Evolutionary conservation across 1,140 invertebrate species (phyloP), one percentile per base, ranked within the genome.

Genomic region (Papilio helenus): DNA sequence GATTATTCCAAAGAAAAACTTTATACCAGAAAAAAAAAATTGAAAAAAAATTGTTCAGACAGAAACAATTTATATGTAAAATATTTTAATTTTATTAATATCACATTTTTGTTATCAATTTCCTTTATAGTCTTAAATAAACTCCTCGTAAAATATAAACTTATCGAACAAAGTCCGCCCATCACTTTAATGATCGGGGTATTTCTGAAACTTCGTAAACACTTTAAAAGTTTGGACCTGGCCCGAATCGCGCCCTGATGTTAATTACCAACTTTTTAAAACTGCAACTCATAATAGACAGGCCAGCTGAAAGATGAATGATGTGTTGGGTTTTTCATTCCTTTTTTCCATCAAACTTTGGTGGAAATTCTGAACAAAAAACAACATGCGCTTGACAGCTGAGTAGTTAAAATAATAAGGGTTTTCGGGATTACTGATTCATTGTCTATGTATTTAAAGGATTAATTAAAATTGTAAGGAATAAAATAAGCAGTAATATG

Each of bases 241-340:
- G 81, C 86, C 83, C 83, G 84, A 86, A 86, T 86, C 85, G 88
- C 84, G 84, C 85, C 85, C 85, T 87, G 82, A 87, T 93, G 92
- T 94, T 94, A 94, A 94, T 94, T 93, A 94, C 85, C 87, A 94
- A 94, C 91, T 94, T 93, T 91, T 93, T 90, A 90, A 93, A 93
- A 94, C 90, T 92, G 91, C 93, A 93, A 92, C 90, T 93, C 91
- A 94, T 93, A 93, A 93, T 93, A 90, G 92, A 94, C 90, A 93
- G 91, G 85, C 82, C 85, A 89, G 89, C 83, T 87, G 89, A 92
- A 91, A 91, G 91, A 94, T 94, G 93, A 94, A 93, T 94, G 91
- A 94, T 92, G 93, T 93, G 88, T 92, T 89, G 86, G 88, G 82
- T 86, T 87, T 90, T 92, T 89, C 84, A 85, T 89, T 88, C 85